Conservation (phyloP, 2,888 invertebrate genomes). For the Sarcophaga rosellei region DNA sequence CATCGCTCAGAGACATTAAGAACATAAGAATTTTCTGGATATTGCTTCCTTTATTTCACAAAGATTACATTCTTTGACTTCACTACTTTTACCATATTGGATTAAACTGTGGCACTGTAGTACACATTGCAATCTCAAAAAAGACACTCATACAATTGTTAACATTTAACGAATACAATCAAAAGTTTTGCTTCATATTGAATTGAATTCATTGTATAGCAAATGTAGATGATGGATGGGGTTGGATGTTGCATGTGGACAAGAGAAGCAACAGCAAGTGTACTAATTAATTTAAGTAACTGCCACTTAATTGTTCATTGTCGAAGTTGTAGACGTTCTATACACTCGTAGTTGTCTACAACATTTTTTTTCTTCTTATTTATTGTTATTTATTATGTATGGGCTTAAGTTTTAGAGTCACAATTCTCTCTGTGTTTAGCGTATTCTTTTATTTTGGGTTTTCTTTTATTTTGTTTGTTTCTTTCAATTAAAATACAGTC, state of each 20-base stretch:
- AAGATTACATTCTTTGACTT: slow-evolving; percentile 20
- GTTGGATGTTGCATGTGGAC: neutral
- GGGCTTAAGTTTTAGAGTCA: slow-evolving; percentile 32
- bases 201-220: neutral
- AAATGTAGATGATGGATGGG: neutral
- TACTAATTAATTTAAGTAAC: slow-evolving; percentile 68
- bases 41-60: neutral
- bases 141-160: neutral
- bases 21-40: neutral
- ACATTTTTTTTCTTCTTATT: slow-evolving; percentile 3
- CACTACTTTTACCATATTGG: neutral
- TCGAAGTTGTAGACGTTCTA: slow-evolving; percentile 43
- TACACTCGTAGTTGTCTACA: neutral
- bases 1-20: too few relatives aligned
- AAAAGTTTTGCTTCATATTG: neutral
- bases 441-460: neutral
- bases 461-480: neutral
- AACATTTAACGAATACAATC: slow-evolving; percentile 5
- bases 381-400: slow-evolving; percentile 33
- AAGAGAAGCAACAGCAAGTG: slow-evolving; percentile 24
- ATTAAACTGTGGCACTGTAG: neutral
- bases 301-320: slow-evolving; percentile 64
- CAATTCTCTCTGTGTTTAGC: neutral
- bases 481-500: slow-evolving; percentile 30
- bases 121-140: neutral